phyloP scores from a whole-genome alignment of 2,888 invertebrate species.

The Fissipunctia ypsillon region DNA sequence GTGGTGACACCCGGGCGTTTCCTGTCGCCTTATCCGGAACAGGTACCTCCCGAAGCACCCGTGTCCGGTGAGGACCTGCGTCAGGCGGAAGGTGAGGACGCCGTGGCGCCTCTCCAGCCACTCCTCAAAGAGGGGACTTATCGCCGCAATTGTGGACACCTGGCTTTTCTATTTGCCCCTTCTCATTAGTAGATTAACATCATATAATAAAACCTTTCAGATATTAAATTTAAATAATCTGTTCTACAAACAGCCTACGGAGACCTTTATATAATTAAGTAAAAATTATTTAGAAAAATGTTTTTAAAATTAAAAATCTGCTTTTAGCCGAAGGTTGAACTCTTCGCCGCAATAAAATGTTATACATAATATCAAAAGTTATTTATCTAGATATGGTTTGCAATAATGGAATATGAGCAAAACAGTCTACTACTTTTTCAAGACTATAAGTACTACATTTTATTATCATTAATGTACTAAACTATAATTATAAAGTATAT shows the following conservation, averaged over 20 bases:
- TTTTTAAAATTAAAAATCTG: background rate
- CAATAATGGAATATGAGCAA: background rate
- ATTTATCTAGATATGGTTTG: background rate
- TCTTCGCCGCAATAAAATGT: background rate
- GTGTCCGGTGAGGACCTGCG: too few species aligned
- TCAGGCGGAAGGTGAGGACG: too few species aligned
- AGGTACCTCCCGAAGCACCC: too few species aligned
- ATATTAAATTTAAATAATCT: slow-evolving; percentile 59
- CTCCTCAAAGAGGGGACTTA: too few species aligned
- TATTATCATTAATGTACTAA: background rate
- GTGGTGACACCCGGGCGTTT: too few species aligned
- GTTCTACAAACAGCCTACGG: slow-evolving; percentile 48
- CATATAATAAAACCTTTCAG: slow-evolving; percentile 63
- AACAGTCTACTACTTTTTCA: background rate
- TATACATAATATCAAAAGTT: background rate
- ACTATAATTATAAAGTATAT: background rate
- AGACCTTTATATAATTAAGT: slow-evolving; percentile 12
- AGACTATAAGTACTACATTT: slow-evolving; percentile 9
- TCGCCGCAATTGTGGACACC: too few species aligned
- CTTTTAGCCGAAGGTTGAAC: background rate
- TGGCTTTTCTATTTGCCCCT: slow-evolving; percentile 45
- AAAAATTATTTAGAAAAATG: slow-evolving; percentile 35
- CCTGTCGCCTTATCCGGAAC: too few species aligned
- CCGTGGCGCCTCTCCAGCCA: too few species aligned
- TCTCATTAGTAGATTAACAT: slow-evolving; percentile 60